These are phyloP conservation scores for Harmothoe impar DNA, from an alignment of 2,888 invertebrate species.

Conservation along the genomic window DNA sequence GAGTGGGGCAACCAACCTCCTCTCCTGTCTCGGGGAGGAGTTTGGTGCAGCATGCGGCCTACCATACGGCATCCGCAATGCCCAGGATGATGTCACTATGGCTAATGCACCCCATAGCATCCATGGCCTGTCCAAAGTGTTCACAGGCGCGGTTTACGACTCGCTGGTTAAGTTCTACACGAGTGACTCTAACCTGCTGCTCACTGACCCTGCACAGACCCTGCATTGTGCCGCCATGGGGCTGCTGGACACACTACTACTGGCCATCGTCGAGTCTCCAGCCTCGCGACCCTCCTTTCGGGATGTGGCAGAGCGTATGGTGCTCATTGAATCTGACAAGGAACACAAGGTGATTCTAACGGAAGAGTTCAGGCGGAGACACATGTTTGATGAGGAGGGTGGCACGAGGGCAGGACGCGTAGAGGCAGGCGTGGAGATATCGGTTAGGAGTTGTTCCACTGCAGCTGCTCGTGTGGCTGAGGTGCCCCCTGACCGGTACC, in stretches of 20 bases:
- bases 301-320: conserved; percentile 45
- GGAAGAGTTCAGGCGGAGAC: conserved; percentile 1
- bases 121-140: conserved; percentile 17
- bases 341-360: background rate
- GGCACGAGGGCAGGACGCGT: background rate
- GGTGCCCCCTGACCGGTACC: background rate
- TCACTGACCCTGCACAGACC: background rate
- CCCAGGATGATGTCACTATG: conserved; percentile 45
- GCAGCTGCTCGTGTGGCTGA: background rate
- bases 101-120: background rate
- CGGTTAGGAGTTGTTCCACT: background rate
- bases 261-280: conserved; percentile 1
- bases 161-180: background rate
- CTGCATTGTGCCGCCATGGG: background rate
- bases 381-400: background rate
- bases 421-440: background rate
- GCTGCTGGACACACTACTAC: conserved; percentile 12
- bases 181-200: conserved; percentile 1
- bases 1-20: background rate
- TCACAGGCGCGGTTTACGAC: conserved; percentile 45
- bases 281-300: background rate
- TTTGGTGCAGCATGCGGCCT: conserved; percentile 19
- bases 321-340: background rate
- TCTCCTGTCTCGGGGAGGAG: conserved; percentile 9
- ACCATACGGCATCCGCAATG: conserved; percentile 17